Conservation (phyloP, 2,113 vertebrate species). For the Barnardius zonarius region DNA sequence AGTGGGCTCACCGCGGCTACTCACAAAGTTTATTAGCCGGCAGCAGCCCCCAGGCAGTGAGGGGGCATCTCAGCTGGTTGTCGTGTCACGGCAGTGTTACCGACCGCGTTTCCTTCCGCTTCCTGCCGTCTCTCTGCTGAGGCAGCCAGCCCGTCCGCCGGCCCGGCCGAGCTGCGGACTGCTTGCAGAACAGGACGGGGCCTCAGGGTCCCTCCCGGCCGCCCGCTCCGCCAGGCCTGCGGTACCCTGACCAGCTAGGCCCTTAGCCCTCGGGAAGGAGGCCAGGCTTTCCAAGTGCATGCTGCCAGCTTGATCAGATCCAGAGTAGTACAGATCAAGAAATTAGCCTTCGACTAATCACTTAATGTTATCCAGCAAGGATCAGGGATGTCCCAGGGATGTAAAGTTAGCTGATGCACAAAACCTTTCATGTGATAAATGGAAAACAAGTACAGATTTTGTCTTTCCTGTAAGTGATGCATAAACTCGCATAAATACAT, state of each 20-base stretch:
- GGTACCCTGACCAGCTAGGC: fast-evolving
- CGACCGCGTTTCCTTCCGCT: neutral
- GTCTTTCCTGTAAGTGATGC: neutral
- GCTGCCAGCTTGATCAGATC: neutral
- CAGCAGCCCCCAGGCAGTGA: fast-evolving
- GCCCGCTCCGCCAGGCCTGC: fast-evolving
- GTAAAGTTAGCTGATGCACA: neutral
- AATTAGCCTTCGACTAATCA: neutral
- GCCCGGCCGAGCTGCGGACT: neutral
- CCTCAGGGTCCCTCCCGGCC: neutral
- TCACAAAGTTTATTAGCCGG: fast-evolving
- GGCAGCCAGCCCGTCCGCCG: neutral
- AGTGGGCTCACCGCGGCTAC: fast-evolving
- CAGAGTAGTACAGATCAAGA: neutral
- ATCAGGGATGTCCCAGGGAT: neutral
- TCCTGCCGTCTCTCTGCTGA: neutral
- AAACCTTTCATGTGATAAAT: neutral
- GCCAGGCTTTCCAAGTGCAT: fast-evolving
- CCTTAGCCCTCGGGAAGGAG: too few species aligned
- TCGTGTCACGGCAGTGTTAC: fast-evolving
- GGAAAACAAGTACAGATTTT: neutral
- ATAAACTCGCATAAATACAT: neutral
- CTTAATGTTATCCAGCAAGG: neutral
- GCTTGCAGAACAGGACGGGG: neutral
- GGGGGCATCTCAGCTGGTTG: too few species aligned